Base-by-base conservation (phyloP, 2,113 vertebrate species). In the Alethe diademata region DNA sequence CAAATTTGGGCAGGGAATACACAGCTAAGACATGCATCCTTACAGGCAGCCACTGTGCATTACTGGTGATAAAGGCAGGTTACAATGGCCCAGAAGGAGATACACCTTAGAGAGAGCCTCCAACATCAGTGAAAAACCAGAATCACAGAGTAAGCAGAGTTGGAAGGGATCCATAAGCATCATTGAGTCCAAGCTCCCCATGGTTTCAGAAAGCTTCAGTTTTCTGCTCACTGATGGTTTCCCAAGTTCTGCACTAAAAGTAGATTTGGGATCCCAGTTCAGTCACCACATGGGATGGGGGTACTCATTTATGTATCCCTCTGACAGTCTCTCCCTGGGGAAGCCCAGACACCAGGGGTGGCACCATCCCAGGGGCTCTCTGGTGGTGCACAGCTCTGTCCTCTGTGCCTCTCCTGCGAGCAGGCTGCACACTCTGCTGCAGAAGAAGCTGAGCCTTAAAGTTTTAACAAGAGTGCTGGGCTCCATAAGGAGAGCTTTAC, bases 401-500 rank as follows among this genome's bases (percentile, higher is more conserved):
- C 53, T 70, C 42, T 9, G 2, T 0, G 0, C 35, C 43, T 43
- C 61, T 71, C 14, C 69, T 45, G 56, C 2, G 0, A 36, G 45
- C 42, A 43, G 38, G 28, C 76, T 89, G 76, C 56, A 29, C 25
- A 1, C 65, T 81, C 23, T 3, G 45, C 71, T 66, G 43, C 67
- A 53, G 79, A 16, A 87, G 50, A 78, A 75, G 57, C 19, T 0
- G 0, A 85, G 62, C 62, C 62, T 62, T 83, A 10, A 88, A 64
- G 31, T 45, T 94, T 95, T 94, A 90, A 95, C 78, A 57, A 79
- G 78, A 86, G 51, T 10, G 0, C 58, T 60, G 90, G 88, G 82
- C 66, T 96, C 73, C 64, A 61, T 93, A 43, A 94, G 92, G 12
- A 74, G n/a, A 92, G 81, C 67, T 92, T 83, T 88, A 70, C 76